Base-by-base conservation (phyloP, 1,140 invertebrate genomes). In the Dendroctonus ponderosae region DNA sequence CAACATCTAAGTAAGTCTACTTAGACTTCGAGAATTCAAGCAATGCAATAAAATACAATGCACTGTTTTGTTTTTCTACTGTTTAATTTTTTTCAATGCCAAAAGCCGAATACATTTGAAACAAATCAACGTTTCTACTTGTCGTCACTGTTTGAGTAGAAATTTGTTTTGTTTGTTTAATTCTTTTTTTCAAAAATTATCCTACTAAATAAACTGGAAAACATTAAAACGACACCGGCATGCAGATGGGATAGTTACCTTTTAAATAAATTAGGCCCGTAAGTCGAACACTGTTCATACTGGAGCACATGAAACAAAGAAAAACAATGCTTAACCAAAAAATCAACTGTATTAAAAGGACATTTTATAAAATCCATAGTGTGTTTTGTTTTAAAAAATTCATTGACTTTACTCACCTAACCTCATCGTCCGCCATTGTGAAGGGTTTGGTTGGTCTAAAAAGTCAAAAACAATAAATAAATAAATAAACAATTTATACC, bases 361-460 rank as follows among this genome's bases (percentile, higher is more conserved):
- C n/a, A n/a, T n/a, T n/a, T n/a, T n/a, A n/a, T n/a, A n/a, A n/a
- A n/a, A n/a, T n/a, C n/a, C n/a, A n/a, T n/a, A n/a, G 26, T 26
- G 26, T 26, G 26, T 3, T 61, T 53, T 51, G 48, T 66, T 51
- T 58, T 5, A 42, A 43, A 58, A 41, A 58, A 42, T 2, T 12
- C n/a, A 6, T 60, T 2, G 12, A 0, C 51, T 49, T 26, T 83
- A 87, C 88, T 83, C 83, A 91, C 89, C 90, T 90, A 85, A 92
- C 90, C 86, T 92, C 90, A 86, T 92, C 90, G 86, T 92, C 90
- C 82, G 89, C 89, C 90, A 92, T 92, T 83, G 77, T 90, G 83
- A 78, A 78, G 75, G 78, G 77, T 79, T 81, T 77, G 66, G 69
- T 68, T 74, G 70, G 68, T 70, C 72, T 75, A 69, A 64, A 71